phyloP scores from a whole-genome alignment of 2,888 invertebrate genomes.

The Drosophila gaucha region DNA sequence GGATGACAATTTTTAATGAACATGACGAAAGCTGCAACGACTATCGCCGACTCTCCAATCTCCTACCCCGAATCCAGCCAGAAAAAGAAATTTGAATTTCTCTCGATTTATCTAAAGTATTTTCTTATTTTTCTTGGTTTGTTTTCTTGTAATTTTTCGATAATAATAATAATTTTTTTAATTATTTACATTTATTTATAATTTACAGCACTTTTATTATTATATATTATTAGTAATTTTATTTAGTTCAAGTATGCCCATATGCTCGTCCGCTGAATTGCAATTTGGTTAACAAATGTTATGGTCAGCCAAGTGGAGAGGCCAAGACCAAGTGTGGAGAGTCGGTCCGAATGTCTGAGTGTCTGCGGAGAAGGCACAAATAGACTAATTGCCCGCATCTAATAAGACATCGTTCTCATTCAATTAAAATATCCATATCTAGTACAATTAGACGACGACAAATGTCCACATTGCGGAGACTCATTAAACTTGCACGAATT shows the following conservation, averaged over 20 bases:
- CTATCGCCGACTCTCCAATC: conserved; percentile 24
- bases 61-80: neutral
- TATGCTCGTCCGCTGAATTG: conserved; percentile 11
- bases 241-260: too few species aligned
- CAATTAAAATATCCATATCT: conserved; percentile 84
- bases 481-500: conserved; percentile 83
- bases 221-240: too few species aligned
- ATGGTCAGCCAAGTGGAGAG: conserved; percentile 22
- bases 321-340: conserved; percentile 35
- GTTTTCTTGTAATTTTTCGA: too few species aligned
- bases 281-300: conserved; percentile 48
- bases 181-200: too few species aligned
- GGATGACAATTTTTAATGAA: conserved; percentile 35
- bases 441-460: conserved; percentile 82
- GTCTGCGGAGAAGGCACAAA: conserved; percentile 45
- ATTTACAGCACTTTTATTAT: too few species aligned
- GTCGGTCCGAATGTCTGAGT: conserved; percentile 4
- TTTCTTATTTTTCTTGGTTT: too few species aligned
- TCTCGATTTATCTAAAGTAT: too few species aligned
- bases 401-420: conserved; percentile 81
- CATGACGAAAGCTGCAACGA: neutral
- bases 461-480: conserved; percentile 77
- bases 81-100: too few species aligned
- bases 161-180: too few species aligned
- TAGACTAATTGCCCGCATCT: conserved; percentile 75